Evolutionary conservation across 2,113 vertebrate genomes (phyloP), one percentile per base, ranked within the genome.

Genomic region (Sterrhoptilus dennistouni): DNA sequence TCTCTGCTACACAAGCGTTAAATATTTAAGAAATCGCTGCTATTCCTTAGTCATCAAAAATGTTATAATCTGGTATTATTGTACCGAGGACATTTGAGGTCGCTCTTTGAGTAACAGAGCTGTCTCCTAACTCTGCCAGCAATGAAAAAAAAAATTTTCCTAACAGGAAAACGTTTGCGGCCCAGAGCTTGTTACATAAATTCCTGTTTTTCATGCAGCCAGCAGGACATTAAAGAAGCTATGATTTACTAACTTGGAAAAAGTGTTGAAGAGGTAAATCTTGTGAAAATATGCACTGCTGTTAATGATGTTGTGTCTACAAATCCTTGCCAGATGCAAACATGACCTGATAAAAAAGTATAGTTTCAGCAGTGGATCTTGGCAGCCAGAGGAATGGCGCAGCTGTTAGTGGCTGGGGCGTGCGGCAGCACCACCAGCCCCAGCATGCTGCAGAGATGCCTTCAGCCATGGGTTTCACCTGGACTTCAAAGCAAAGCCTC

Each of bases 91-190:
- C 98, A 98, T 98, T 95, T 98, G 97, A 98, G 98, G 98, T 98
- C 98, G 80, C 91, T 98, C 95, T 97, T 96, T 93, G 96, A 98
- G 97, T 96, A 97, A 97, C 85, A 97, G 97, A 97, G 95, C 96
- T 97, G 96, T 97, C 96, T 97, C 91, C 93, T 95, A 90, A 95
- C 91, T 85, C 80, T 97, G 98, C 98, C 98, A 98, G 98, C 97
- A 97, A 96, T 85, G 89, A 96, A 97, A 90, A 95, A 95, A 97
- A 95, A 96, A 97, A 82, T 29, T 93, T 98, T 97, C 98, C 97
- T 85, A 98, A 98, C 98, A 98, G 98, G 98, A 98, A 98, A 98
- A 98, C 95, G 96, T 98, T 98, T 98, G 97, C 36, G 93, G 96
- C 96, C 95, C 96, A 94, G 96, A 94, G 96, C 94, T 97, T 95